Percentiles rank a stretch among this genome's conserved stretches.
phyloP scores from a whole-genome alignment of 2,113 vertebrate species.

The Bostrychus sinensis region DNA sequence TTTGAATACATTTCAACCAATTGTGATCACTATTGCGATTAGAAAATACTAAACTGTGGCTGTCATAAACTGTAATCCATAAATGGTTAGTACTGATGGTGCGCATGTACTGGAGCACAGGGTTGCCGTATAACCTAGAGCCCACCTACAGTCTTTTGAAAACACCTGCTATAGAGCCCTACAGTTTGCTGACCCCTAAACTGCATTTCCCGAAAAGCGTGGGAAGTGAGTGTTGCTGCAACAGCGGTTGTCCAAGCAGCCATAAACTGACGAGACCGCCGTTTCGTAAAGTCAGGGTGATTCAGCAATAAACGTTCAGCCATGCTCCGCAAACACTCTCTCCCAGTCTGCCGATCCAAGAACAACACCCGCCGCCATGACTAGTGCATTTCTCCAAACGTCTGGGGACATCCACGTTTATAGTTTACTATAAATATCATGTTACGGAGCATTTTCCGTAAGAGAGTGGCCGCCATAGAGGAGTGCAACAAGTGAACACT shows the following conservation, averaged over 20 bases:
- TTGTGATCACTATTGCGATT: too few species aligned
- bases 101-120: too few species aligned
- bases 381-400: conserved; percentile 10
- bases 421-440: conserved; percentile 27
- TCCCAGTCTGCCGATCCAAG: conserved; percentile 13
- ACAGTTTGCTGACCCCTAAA: conserved; percentile 21
- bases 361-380: conserved; percentile 22
- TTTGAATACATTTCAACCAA: too few species aligned
- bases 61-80: too few species aligned
- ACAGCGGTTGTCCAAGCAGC: conserved; percentile 41
- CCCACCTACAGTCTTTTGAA: background rate
- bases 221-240: conserved; percentile 53
- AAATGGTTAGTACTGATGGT: too few species aligned
- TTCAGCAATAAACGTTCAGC: conserved; percentile 78
- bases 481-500: conserved; percentile 66
- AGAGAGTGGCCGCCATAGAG: background rate
- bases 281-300: conserved; percentile 81
- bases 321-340: conserved; percentile 36
- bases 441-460: conserved; percentile 10
- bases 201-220: conserved; percentile 67
- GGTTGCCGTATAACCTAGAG: too few species aligned
- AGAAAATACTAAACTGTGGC: too few species aligned
- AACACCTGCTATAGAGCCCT: background rate
- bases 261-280: conserved; percentile 50
- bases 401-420: conserved; percentile 9